A percentile compares a stretch with the other conserved stretches of the same genome.
phyloP scores from a whole-genome alignment of 2,113 vertebrate species.

The Thalassarche chlororhynchos region DNA sequence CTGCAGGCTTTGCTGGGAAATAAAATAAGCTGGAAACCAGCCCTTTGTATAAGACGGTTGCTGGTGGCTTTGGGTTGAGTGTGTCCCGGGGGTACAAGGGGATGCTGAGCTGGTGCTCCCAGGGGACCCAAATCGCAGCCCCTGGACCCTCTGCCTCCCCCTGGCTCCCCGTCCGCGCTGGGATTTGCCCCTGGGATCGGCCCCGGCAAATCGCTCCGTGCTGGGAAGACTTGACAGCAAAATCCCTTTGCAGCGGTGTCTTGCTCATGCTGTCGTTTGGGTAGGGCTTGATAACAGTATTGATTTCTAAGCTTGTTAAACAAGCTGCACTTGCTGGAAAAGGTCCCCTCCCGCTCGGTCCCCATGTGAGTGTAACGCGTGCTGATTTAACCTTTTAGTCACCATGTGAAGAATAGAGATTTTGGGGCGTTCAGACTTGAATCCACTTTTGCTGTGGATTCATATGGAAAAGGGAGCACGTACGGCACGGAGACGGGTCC shows the following conservation, averaged over 20 bases:
- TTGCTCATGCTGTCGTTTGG: rapidly evolving
- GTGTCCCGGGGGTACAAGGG: rapidly evolving
- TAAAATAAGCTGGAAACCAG: not conserved
- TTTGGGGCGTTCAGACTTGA: rapidly evolving
- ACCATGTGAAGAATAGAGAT: not conserved
- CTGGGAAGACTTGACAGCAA: not conserved
- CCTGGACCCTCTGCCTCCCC: not conserved
- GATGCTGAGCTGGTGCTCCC: not conserved
- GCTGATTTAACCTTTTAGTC: not conserved
- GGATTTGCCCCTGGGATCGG: not conserved
- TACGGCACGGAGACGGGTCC: rapidly evolving
- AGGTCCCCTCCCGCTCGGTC: not conserved
- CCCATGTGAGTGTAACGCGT: rapidly evolving
- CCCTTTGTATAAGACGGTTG: rapidly evolving
- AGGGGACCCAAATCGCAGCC: not conserved
- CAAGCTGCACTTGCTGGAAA: not conserved
- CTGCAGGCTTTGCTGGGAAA: not conserved
- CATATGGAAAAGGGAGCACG: rapidly evolving
- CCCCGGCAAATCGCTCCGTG: rapidly evolving
- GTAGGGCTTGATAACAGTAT: not conserved
- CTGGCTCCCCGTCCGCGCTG: not conserved
- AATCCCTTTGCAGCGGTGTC: not conserved
- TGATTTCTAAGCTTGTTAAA: not conserved
- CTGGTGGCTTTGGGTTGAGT: not conserved
- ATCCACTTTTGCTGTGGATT: not conserved